These are phyloP conservation scores for Protophormia terraenovae DNA, from an alignment of 2,888 invertebrate species.

Conservation along the genomic window DNA sequence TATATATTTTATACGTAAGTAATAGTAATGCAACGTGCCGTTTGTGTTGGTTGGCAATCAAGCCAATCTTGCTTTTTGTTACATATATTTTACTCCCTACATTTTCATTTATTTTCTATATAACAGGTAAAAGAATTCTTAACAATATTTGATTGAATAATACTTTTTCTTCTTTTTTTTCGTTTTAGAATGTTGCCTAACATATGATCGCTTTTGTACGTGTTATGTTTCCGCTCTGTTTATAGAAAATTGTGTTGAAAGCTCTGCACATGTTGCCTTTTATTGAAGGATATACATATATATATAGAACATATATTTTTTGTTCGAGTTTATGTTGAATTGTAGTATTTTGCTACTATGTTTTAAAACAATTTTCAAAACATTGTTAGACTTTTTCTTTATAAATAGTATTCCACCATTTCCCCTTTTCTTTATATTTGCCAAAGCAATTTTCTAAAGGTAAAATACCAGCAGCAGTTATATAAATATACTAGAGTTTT, in stretches of 20 bases:
- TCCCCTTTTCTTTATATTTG: slow-evolving; percentile 18
- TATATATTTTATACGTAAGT: slow-evolving; percentile 64
- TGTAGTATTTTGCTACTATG: slow-evolving; percentile 34
- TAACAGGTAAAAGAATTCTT: slow-evolving; percentile 58
- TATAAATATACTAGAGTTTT: slow-evolving; percentile 1
- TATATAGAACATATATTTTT: too few species aligned
- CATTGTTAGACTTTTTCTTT: slow-evolving; percentile 14
- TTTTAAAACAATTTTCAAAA: slow-evolving; percentile 18
- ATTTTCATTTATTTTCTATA: too few species aligned
- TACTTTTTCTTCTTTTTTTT: slow-evolving; percentile 19
- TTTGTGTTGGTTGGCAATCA: slow-evolving; percentile 33
- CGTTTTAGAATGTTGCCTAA: slow-evolving; percentile 11
- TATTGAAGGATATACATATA: neutral
- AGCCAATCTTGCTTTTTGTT: too few species aligned
- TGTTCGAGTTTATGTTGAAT: neutral
- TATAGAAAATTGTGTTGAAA: slow-evolving; percentile 7
- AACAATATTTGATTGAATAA: slow-evolving; percentile 64
- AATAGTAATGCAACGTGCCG: slow-evolving; percentile 79
- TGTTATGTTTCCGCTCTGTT: slow-evolving; percentile 61
- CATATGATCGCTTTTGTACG: slow-evolving; percentile 62
- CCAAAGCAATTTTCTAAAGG: slow-evolving; percentile 45
- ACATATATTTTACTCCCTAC: too few species aligned
- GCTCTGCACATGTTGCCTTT: slow-evolving; percentile 55
- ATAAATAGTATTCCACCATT: neutral
- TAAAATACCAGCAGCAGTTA: slow-evolving; percentile 48